Evolutionary conservation across 2,888 invertebrate genomes (phyloP).

Genomic region (Cinara cedri): DNA sequence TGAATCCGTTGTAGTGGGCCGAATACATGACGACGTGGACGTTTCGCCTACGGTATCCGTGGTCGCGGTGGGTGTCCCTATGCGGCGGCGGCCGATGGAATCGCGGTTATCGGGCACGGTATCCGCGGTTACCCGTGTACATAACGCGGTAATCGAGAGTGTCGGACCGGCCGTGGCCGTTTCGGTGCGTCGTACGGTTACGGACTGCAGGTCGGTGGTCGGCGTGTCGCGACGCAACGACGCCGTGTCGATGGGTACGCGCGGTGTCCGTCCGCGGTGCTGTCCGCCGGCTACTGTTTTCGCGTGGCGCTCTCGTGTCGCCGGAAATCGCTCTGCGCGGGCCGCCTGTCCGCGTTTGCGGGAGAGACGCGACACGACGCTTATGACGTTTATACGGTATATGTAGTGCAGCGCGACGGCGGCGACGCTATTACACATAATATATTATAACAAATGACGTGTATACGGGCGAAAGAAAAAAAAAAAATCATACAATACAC

Average conservation of each 20-base stretch:
- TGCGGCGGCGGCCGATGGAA: neutral
- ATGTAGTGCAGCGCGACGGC: neutral
- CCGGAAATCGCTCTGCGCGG: slow-evolving; percentile 20
- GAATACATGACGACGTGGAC: slow-evolving; percentile 28
- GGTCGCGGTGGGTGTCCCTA: neutral
- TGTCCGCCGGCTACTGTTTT: neutral
- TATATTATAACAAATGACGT: neutral
- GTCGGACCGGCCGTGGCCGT: no score
- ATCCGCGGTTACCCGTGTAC: no score
- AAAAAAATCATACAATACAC: neutral
- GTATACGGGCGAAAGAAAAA: neutral
- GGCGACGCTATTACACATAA: neutral
- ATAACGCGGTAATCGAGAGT: no score
- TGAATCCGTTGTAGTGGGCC: slow-evolving; percentile 50
- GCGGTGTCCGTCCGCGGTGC: neutral
- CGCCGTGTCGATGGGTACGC: neutral
- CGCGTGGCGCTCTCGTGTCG: neutral
- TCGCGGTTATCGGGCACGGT: no score
- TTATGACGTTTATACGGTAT: neutral
- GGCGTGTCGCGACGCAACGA: neutral
- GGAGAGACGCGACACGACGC: neutral
- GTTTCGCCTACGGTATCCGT: neutral
- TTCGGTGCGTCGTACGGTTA: neutral
- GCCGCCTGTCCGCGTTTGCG: slow-evolving; percentile 1
- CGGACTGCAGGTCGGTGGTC: neutral